Percentiles rank a stretch among this genome's conserved stretches.
Evolutionary conservation across 2,113 vertebrate species (phyloP).

Genomic region (Amphiprion ocellaris): DNA sequence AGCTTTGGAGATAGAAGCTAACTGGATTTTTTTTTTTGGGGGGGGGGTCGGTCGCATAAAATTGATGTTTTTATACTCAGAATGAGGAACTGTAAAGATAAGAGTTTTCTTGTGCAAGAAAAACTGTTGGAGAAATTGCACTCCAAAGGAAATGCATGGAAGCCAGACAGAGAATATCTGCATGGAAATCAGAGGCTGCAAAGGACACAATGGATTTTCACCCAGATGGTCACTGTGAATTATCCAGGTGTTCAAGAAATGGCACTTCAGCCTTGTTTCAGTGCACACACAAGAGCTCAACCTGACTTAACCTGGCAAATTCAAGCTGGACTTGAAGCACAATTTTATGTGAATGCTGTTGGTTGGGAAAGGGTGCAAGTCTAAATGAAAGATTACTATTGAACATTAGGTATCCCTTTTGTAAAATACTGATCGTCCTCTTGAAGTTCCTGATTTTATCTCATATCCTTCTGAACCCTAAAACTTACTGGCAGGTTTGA

Average conservation of each 20-base stretch:
- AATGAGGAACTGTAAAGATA: slow-evolving; percentile 17
- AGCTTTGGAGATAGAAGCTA: slow-evolving; percentile 2
- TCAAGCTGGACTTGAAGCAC: no score
- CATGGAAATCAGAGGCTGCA: neutral
- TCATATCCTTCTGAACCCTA: no score
- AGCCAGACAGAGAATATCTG: neutral
- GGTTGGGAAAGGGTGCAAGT: no score
- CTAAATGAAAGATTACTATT: no score
- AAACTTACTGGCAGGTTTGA: no score
- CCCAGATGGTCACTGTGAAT: neutral
- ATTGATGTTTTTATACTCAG: slow-evolving; percentile 30
- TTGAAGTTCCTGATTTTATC: no score
- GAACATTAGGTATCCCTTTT: no score
- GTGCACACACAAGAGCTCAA: neutral
- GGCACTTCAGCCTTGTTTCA: neutral
- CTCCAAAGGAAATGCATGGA: no score
- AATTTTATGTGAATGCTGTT: no score
- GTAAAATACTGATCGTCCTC: no score
- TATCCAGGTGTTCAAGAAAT: neutral
- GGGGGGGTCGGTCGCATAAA: neutral
- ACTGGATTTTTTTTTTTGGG: slow-evolving; percentile 6
- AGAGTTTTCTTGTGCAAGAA: slow-evolving; percentile 14
- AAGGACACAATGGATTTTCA: slow-evolving; percentile 13
- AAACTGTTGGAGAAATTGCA: neutral
- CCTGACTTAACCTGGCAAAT: no score